Conservation (phyloP, 2,888 invertebrate species). For the Lithophane socia region DNA sequence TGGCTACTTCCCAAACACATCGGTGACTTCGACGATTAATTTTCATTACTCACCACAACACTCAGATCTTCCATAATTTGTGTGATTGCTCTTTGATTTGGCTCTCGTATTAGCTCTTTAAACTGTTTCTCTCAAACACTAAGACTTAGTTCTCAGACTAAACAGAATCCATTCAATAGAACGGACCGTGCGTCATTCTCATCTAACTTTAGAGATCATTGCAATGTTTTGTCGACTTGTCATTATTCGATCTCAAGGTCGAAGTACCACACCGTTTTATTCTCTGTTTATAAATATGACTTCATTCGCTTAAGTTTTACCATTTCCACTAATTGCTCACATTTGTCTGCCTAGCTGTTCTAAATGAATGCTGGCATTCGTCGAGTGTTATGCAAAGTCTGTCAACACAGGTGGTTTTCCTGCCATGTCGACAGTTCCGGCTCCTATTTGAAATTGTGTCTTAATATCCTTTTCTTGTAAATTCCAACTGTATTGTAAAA, state of each 20-base stretch:
- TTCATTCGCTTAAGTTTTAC: slow-evolving; percentile 72
- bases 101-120: slow-evolving; percentile 29
- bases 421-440: slow-evolving; percentile 18
- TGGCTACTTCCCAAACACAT: slow-evolving; percentile 39
- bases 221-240: slow-evolving; percentile 68
- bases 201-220: slow-evolving; percentile 71
- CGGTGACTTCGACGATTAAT: slow-evolving; percentile 26
- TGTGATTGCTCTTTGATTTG: slow-evolving; percentile 40
- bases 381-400: slow-evolving; percentile 50
- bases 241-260: slow-evolving; percentile 72
- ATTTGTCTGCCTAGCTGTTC: slow-evolving; percentile 40
- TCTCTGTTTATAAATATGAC: slow-evolving; percentile 75
- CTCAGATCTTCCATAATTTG: slow-evolving; percentile 33
- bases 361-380: slow-evolving; percentile 15
- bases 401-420: slow-evolving; percentile 47
- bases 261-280: slow-evolving; percentile 63
- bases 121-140: slow-evolving; percentile 25
- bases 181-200: slow-evolving; percentile 69
- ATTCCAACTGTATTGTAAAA: slow-evolving; percentile 45
- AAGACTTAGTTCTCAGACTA: slow-evolving; percentile 50
- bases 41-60: slow-evolving; percentile 46
- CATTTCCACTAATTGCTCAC: slow-evolving; percentile 70
- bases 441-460: slow-evolving; percentile 25
- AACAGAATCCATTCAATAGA: slow-evolving; percentile 56
- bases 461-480: slow-evolving; percentile 29